Base-by-base conservation (phyloP, 2,113 vertebrate genomes). In the Hippocampus barbouri region DNA sequence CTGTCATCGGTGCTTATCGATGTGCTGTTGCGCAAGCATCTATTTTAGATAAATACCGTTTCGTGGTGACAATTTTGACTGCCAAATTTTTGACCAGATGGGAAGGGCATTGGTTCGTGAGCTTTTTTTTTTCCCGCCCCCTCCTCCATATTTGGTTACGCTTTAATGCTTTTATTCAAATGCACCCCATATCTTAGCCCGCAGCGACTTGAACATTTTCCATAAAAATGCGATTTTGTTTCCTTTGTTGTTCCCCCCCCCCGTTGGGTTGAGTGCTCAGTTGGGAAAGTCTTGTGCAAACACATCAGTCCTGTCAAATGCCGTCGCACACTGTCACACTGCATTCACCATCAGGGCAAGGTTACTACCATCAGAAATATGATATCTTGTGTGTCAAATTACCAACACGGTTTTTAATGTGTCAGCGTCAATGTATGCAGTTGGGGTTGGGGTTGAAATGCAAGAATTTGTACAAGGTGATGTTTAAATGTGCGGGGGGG, bases 121-220 rank as follows among this genome's bases (percentile, higher is more conserved):
- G 60, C 66, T 30, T 30, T 69, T 45, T 71, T 66, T 71, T 63
- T 57, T 59, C 30, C 60, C 30, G 8, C 40, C n/a, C 12, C 40
- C 56, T 70, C 78, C 73, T 88, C 87, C 80, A 80, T 85, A 87
- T 90, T 89, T 87, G 74, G 87, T 84, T 89, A 90, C 84, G 83
- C 89, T 91, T 91, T 91, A 86, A 90, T 91, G 90, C 90, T 88
- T 90, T 89, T 90, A 93, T 93, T 92, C 90, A 92, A 93, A 93
- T 92, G 73, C 79, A 83, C 80, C 78, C 80, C 83, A 85, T 85
- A 90, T 90, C 86, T 85, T 86, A 84, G 68, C 79, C 80, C 85
- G 81, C 83, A 85, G 83, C 85, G 82, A 80, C 87, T 89, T 82
- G 73, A 86, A 74, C 72, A 82, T 90, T 91, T 79, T 83, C 85